Evolutionary conservation across 2,797 vertebrate species (phyloP).

Genomic region (Aulostomus chinensis): DNA sequence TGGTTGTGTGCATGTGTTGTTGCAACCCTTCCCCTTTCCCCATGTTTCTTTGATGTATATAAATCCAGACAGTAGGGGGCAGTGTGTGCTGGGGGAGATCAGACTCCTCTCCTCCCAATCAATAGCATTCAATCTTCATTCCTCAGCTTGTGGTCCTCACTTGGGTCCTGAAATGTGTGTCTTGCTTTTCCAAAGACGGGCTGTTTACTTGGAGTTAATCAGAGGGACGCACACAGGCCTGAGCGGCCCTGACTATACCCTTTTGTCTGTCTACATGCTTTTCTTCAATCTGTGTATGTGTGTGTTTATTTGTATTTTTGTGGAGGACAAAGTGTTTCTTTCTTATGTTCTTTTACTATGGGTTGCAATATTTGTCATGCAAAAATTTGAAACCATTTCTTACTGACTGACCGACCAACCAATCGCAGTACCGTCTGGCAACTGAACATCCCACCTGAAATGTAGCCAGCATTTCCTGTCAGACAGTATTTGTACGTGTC

Average conservation of each 20-base stretch:
- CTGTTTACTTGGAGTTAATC: slow-evolving; percentile 82
- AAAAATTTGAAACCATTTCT: slow-evolving; percentile 71
- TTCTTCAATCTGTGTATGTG: slow-evolving; percentile 69
- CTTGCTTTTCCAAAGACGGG: slow-evolving; percentile 81
- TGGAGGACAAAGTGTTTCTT: slow-evolving; percentile 63
- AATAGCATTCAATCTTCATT: slow-evolving; percentile 79
- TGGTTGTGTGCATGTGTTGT: slow-evolving; percentile 76
- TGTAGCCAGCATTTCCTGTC: slow-evolving; percentile 74
- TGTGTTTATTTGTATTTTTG: slow-evolving; percentile 77
- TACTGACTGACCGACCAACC: slow-evolving; percentile 70
- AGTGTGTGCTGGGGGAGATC: slow-evolving; percentile 77
- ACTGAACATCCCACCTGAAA: slow-evolving; percentile 60
- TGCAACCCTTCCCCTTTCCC: slow-evolving; percentile 60
- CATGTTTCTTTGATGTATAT: slow-evolving; percentile 81
- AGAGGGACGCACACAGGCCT: slow-evolving; percentile 76
- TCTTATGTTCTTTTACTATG: slow-evolving; percentile 71
- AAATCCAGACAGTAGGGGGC: slow-evolving; percentile 79
- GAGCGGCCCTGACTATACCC: slow-evolving; percentile 61
- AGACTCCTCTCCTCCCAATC: slow-evolving; percentile 76
- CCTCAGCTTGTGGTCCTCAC: slow-evolving; percentile 69
- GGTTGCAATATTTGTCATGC: slow-evolving; percentile 81
- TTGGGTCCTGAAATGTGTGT: slow-evolving; percentile 74
- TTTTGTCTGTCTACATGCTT: slow-evolving; percentile 71
- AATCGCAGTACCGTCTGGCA: slow-evolving; percentile 60
- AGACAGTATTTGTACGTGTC: slow-evolving; percentile 70